phyloP scores from a whole-genome alignment of 2,113 vertebrate species.

The Thamnophis sirtalis region DNA sequence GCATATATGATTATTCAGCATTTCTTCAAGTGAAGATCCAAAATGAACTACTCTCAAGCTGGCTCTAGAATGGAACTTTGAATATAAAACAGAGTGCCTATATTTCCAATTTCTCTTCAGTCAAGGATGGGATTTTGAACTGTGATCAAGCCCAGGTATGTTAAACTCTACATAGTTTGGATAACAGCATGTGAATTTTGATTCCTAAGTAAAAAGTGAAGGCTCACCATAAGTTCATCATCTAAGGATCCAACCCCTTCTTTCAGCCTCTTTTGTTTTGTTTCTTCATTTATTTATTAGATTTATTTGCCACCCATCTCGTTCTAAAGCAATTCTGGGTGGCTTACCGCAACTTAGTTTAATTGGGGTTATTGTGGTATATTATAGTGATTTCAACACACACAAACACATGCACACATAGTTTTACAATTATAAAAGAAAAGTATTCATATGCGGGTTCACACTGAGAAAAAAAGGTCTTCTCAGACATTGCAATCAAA shows the following conservation, averaged over 20 bases:
- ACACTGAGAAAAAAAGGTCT: neutral
- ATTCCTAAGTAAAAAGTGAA: neutral
- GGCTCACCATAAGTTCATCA: neutral
- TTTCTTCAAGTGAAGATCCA: neutral
- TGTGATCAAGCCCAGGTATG: neutral
- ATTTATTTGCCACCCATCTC: neutral
- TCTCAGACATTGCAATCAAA: neutral
- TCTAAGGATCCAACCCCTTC: neutral
- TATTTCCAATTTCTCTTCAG: neutral
- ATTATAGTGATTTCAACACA: neutral
- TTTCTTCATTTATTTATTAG: neutral
- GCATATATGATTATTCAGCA: conserved; percentile 35
- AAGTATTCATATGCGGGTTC: neutral
- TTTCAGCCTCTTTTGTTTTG: neutral
- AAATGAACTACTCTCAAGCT: neutral
- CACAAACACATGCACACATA: neutral
- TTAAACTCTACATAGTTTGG: neutral
- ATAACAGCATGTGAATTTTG: neutral
- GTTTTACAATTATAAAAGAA: neutral
- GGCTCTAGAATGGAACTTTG: neutral
- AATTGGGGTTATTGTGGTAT: neutral
- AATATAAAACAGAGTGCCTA: neutral
- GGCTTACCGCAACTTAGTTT: neutral
- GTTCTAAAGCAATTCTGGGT: neutral
- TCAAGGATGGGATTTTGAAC: neutral